Conservation (phyloP, 2,888 invertebrate species). For the Troglohyphantes excavatus region DNA sequence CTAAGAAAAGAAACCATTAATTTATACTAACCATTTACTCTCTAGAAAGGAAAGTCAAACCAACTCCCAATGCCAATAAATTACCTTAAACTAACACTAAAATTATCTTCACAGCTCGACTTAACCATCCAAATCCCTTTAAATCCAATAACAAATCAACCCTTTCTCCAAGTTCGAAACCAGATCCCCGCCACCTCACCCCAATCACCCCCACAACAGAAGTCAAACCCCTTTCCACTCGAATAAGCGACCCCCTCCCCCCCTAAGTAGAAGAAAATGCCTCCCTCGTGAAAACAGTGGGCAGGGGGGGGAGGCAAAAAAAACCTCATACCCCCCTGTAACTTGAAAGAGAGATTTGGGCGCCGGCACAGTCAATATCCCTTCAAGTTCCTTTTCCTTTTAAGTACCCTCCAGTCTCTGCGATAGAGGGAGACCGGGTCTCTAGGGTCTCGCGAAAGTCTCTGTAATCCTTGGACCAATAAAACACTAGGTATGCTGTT, state of each 20-base stretch:
- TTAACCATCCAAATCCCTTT: not conserved
- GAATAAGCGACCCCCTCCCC: constrained; percentile 11
- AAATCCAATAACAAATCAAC: constrained; percentile 4
- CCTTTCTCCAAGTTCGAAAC: not conserved
- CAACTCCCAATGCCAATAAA: too few species aligned
- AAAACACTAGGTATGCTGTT: constrained; percentile 74
- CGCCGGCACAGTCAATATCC: constrained; percentile 65
- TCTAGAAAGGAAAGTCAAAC: too few species aligned
- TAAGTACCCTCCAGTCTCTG: constrained; percentile 60
- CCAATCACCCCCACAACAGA: constrained; percentile 49
- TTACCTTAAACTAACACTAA: too few species aligned
- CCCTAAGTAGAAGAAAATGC: constrained; percentile 6
- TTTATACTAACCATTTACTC: too few species aligned
- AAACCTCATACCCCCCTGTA: constrained; percentile 6
- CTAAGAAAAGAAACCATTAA: too few species aligned
- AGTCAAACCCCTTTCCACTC: constrained; percentile 46
- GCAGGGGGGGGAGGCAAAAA: not conserved
- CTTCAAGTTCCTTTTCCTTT: constrained; percentile 71
- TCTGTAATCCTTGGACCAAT: constrained; percentile 72
- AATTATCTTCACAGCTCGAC: too few species aligned
- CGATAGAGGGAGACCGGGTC: constrained; percentile 45
- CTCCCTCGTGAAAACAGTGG: constrained; percentile 3
- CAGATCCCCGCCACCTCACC: not conserved
- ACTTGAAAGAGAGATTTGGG: constrained; percentile 47
- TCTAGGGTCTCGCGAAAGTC: constrained; percentile 54